phyloP scores from a whole-genome alignment of 2,797 vertebrate genomes.

The Phalanger gymnotis region DNA sequence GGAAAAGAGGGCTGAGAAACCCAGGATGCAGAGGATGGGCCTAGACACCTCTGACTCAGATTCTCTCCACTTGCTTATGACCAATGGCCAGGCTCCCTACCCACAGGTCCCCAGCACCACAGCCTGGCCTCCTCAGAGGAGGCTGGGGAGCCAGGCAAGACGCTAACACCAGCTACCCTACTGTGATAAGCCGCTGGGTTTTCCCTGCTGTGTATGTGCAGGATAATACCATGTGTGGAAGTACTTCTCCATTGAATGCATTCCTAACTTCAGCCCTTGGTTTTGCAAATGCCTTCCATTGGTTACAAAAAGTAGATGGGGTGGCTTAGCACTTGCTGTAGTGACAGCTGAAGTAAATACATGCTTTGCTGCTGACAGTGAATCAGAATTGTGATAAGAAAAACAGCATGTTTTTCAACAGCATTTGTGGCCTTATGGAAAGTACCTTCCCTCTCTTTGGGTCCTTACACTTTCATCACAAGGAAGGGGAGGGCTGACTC shows the following conservation, averaged over 20 bases:
- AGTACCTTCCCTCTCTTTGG: background rate
- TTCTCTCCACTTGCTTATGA: background rate
- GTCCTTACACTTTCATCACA: background rate
- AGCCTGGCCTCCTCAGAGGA: too few species aligned
- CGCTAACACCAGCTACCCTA: too few species aligned
- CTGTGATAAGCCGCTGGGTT: background rate
- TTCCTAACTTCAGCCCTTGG: background rate
- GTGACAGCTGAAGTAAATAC: too few species aligned
- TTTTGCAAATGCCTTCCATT: background rate
- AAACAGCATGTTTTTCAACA: background rate
- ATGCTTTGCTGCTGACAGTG: too few species aligned
- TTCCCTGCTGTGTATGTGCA: background rate
- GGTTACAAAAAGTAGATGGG: too few species aligned
- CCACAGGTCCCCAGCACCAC: too few species aligned
- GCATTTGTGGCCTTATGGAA: background rate
- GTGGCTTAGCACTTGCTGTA: too few species aligned
- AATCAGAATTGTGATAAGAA: too few species aligned
- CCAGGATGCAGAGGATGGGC: background rate
- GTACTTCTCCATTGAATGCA: constrained; percentile 15
- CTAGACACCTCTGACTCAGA: too few species aligned
- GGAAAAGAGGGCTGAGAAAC: background rate
- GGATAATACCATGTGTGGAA: constrained; percentile 13
- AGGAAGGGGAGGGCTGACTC: background rate
- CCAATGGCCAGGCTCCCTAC: background rate
- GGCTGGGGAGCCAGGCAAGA: too few species aligned